Base-by-base conservation (phyloP, 2,888 invertebrate species). In the Tinea semifulvella region DNA sequence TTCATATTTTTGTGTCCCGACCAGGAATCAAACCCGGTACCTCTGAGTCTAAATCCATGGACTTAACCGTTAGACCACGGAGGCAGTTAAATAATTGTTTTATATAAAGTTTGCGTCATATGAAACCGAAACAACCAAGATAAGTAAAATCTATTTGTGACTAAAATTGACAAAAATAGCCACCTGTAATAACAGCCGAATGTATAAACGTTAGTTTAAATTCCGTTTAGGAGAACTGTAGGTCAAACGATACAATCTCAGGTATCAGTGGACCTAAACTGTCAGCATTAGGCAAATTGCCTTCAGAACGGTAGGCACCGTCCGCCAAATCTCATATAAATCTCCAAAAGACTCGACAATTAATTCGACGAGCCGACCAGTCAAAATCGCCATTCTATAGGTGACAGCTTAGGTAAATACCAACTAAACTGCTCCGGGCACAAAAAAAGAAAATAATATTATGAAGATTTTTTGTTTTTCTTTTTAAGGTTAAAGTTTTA, bases 401-500 rank as follows among this genome's bases (percentile, higher is more conserved):
- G 70, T 77, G 79, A 77, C 79, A 77, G 76, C 66, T 80, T 77
- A 77, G 79, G 77, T 79, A 79, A 79, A 80, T 76, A 80, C 73
- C 63, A 62, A 70, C 74, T 69, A 73, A 80, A 76, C 74, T 72
- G 75, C 69, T 60, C 61, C 67, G 65, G 61, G 57, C 68, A 69
- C 65, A 72, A 69, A 46, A 69, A 64, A 61, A 67, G 22, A 19
- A 72, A 47, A 70, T 69, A 69, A 61, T 56, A 55, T 65, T 60
- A 61, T 63, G 61, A 60, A 63, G 63, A 65, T 64, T 73, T 44
- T 61, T 76, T 69, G 61, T 71, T 79, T 80, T 72, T 72, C 63
- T 63, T 65, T 74, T 73, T 69, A 68, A 75, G 76, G 72, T 73
- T 79, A 71, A 74, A 75, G 76, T 77, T 80, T 80, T 79, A 80